These are phyloP conservation scores for Isichthys henryi DNA, from an alignment of 2,113 vertebrate species.

Conservation along the genomic window DNA sequence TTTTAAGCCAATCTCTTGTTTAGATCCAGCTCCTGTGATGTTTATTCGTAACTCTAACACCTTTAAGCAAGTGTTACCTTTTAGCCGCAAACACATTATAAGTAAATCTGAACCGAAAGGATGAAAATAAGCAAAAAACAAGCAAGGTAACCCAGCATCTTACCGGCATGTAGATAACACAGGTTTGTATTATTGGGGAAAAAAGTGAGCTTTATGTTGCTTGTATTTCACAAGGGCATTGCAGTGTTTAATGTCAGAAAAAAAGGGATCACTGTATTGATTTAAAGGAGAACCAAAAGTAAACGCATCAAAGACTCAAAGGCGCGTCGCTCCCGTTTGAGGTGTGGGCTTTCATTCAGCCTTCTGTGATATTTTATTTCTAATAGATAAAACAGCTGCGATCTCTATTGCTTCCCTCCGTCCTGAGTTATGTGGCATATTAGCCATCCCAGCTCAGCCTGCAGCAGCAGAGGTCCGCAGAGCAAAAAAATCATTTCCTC, in stretches of 20 bases:
- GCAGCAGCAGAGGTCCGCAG: not conserved
- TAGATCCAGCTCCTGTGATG: not conserved
- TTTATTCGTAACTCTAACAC: not conserved
- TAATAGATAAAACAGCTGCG: conserved; percentile 11
- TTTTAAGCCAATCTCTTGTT: not conserved
- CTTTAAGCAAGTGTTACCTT: not conserved
- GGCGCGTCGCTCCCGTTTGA: not conserved
- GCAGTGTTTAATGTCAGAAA: not conserved
- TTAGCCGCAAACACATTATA: not conserved
- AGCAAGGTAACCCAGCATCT: not conserved
- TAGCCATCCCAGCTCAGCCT: conserved; percentile 1
- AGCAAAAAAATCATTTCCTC: not conserved
- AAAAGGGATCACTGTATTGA: not conserved
- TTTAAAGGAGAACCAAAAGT: not conserved
- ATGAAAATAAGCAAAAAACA: not conserved
- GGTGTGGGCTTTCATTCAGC: not conserved
- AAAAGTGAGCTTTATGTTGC: not conserved
- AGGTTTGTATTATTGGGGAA: not conserved
- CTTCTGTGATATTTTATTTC: not conserved
- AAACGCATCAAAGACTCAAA: not conserved
- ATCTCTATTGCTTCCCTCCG: not conserved
- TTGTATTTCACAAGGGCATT: not conserved
- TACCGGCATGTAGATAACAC: not conserved
- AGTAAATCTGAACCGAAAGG: not conserved
- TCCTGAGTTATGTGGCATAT: conserved; percentile 2